Evolutionary conservation across 1,140 invertebrate genomes (phyloP).

Genomic region (Pachypsylla venusta): DNA sequence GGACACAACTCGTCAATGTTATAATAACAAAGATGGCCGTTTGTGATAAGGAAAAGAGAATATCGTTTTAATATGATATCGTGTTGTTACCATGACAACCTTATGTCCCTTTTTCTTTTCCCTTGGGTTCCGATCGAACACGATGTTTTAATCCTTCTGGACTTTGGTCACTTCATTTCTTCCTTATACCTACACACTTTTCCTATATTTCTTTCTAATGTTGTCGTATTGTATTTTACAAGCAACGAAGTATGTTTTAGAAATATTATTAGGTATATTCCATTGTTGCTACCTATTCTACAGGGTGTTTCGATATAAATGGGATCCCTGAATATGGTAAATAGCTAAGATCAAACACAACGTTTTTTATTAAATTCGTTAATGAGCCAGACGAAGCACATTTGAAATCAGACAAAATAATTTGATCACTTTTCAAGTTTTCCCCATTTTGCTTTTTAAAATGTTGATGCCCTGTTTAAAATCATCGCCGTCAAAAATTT

Average conservation of each 20-base stretch:
- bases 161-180: constrained; percentile 9
- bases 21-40: constrained; percentile 9
- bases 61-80: constrained; percentile 5
- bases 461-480: no score
- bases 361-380: no score
- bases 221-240: background rate
- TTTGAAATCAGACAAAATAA: no score
- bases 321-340: no score
- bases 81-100: constrained; percentile 2
- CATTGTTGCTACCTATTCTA: no score
- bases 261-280: background rate
- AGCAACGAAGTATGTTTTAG: background rate
- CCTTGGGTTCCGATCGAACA: no score
- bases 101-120: background rate
- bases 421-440: no score
- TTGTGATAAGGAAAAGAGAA: constrained; percentile 2
- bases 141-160: constrained; percentile 7
- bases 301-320: no score
- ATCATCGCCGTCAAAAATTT: no score
- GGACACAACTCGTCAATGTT: constrained; percentile 1
- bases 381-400: no score
- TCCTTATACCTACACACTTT: background rate
- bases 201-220: background rate
- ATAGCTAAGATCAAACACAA: no score
- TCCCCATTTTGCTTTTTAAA: no score